A percentile compares a stretch with the other conserved stretches of the same genome.
Conservation (phyloP, 2,113 vertebrate genomes). For the Odocoileus hemionus region DNA sequence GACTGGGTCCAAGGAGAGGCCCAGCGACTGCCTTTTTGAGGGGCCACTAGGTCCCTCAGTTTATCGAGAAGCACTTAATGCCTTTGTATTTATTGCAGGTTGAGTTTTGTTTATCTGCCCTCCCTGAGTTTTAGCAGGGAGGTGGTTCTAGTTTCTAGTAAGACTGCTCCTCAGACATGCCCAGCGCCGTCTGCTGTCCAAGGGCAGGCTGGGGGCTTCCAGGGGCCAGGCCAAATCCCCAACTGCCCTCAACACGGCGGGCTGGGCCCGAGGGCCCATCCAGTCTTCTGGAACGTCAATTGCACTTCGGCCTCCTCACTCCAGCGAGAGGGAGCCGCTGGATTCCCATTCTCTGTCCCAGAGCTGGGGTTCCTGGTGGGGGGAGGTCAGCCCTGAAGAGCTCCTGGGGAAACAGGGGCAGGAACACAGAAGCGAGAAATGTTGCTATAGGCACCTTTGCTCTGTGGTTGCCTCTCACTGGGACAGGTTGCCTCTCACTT, state of each 20-base stretch:
- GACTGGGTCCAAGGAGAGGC: slow-evolving; percentile 29
- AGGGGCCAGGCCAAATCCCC: background rate
- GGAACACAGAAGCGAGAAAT: background rate
- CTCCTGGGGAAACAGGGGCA: background rate
- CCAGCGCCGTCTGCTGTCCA: background rate
- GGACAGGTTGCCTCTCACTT: background rate
- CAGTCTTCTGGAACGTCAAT: background rate
- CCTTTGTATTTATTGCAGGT: slow-evolving; percentile 72
- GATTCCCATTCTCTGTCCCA: background rate
- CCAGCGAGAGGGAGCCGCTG: background rate
- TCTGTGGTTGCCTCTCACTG: background rate
- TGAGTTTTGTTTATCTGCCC: slow-evolving; percentile 46
- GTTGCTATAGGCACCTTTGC: background rate
- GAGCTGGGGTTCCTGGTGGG: background rate
- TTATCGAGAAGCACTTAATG: slow-evolving; percentile 62
- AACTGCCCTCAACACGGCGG: background rate
- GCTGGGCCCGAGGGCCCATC: background rate
- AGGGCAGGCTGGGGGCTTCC: background rate
- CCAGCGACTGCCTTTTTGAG: background rate
- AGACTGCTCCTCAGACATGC: slow-evolving; percentile 15
- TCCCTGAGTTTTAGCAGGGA: slow-evolving; percentile 65
- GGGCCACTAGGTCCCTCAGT: background rate
- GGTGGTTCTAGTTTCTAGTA: slow-evolving; percentile 37
- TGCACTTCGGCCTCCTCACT: slow-evolving; percentile 40
- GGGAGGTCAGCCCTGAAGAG: background rate